Percentiles rank a stretch among this genome's conserved stretches.
Conservation (phyloP, 2,113 vertebrate species). For the Colistium nudipinnis region DNA sequence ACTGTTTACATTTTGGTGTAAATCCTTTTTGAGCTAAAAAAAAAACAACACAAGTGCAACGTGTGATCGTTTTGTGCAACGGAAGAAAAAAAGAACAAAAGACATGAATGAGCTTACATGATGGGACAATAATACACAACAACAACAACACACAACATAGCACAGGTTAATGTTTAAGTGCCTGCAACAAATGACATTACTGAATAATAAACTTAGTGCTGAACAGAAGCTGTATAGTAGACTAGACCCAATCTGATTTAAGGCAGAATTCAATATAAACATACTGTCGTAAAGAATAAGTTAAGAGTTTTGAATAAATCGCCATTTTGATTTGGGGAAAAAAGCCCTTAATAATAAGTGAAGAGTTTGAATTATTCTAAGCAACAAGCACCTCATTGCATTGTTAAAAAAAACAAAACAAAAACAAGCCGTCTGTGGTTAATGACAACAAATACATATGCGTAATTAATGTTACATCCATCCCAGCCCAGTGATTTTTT, state of each 20-base stretch:
- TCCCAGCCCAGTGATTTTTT: slow-evolving; percentile 58
- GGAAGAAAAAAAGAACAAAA: slow-evolving; percentile 61
- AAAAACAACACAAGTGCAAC: slow-evolving; percentile 82
- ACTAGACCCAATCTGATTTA: slow-evolving; percentile 54
- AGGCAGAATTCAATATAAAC: slow-evolving; percentile 63
- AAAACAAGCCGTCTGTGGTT: slow-evolving; percentile 12
- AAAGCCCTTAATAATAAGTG: slow-evolving; percentile 41
- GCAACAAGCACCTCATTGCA: slow-evolving; percentile 35
- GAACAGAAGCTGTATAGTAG: slow-evolving; percentile 49
- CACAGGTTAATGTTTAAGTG: slow-evolving; percentile 74
- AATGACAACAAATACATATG: slow-evolving; percentile 27
- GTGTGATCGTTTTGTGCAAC: slow-evolving; percentile 76
- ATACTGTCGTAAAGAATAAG: slow-evolving; percentile 53
- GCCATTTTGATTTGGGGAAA: slow-evolving; percentile 10
- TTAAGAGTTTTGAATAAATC: slow-evolving; percentile 44
- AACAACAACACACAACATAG: slow-evolving; percentile 59
- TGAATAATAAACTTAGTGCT: slow-evolving; percentile 70
- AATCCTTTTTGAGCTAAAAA: slow-evolving; percentile 43
- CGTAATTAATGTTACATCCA: slow-evolving; percentile 40
- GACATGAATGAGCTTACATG: slow-evolving; percentile 45
- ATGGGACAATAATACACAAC: slow-evolving; percentile 52
- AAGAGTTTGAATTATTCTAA: slow-evolving; percentile 24
- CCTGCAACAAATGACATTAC: slow-evolving; percentile 64
- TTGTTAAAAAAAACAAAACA: slow-evolving; percentile 10
- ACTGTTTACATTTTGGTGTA: slow-evolving; percentile 32